Evolutionary conservation across 2,797 vertebrate genomes (phyloP), one percentile per base, ranked within the genome.

Genomic region (Cynopterus sphinx): DNA sequence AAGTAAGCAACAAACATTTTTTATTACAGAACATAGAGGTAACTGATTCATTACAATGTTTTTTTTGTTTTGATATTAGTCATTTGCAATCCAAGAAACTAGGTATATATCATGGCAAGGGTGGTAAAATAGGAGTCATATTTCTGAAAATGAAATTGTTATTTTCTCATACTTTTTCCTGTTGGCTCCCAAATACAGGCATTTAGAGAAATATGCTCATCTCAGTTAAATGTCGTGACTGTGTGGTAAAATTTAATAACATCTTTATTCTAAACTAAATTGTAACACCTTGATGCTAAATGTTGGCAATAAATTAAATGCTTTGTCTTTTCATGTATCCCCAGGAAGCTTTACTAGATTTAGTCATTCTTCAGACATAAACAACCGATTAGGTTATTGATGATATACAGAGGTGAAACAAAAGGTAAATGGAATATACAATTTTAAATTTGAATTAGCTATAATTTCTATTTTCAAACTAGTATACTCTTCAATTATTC

Each of bases 71-170:
- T 88, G 43, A 36, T 51, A 51, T 74, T 83, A 78, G 63, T 93
- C 46, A 74, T 87, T 55, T 84, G 53, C 3, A 24, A 79, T 71
- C 26, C 6, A 71, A 94, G 92, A 95, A 93, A 86, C 21, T 53
- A 16, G 26, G 0, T 84, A 16, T 61, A 33, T 65, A 8, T 83
- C 46, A 74, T 19, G 7, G 16, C 1, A 3, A 4, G 15, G 8
- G 9, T 2, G 6, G 19, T 59, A 19, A 15, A 57, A 49, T 39
- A 63, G 22, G 79, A 96, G 12, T 91, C 59, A 19, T 46, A 77
- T 81, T 95, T 94, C 83, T 81, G 74, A 95, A 96, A 92, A 77
- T n/a, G n/a, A 90, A 94, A 93, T 85, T 39, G 9, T 36, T 95
- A 36, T 84, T 90, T 95, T 84, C 70, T 61, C n/a, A 77, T n/a